Evolutionary conservation across 2,797 vertebrate species (phyloP).

Genomic region (Sebastes diaconus): DNA sequence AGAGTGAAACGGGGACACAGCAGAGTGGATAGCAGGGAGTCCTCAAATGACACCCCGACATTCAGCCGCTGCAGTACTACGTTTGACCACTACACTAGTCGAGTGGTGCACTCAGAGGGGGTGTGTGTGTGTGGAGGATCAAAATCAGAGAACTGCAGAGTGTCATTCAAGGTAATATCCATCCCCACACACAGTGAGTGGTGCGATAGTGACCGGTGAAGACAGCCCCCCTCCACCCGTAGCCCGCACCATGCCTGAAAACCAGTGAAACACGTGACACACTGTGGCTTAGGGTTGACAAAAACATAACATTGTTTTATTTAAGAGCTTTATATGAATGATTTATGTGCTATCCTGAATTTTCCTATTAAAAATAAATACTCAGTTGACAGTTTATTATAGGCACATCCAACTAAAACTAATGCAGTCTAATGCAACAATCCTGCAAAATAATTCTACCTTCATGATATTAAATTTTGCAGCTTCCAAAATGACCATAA

Average conservation of each 20-base stretch:
- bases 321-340: background rate
- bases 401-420: background rate
- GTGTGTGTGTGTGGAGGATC: background rate
- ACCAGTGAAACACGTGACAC: constrained; percentile 64
- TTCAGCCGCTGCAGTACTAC: constrained; percentile 42
- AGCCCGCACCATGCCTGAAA: constrained; percentile 35
- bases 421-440: background rate
- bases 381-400: background rate
- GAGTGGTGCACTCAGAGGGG: constrained; percentile 1
- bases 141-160: constrained; percentile 23
- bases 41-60: constrained; percentile 66
- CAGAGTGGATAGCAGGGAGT: constrained; percentile 51
- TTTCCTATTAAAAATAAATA: background rate
- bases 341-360: background rate
- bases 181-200: constrained; percentile 3
- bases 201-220: constrained; percentile 17
- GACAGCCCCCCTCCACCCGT: constrained; percentile 31
- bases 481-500: constrained; percentile 1
- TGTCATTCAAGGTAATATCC: constrained; percentile 27
- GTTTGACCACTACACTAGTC: constrained; percentile 30
- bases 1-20: constrained; percentile 41
- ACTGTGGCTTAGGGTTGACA: constrained; percentile 61
- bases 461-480: background rate
- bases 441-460: background rate
- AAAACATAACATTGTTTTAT: background rate